A percentile compares a stretch with the other conserved stretches of the same genome.
Evolutionary conservation across 2,797 vertebrate species (phyloP).

Genomic region (Leucoraja ocellata): DNA sequence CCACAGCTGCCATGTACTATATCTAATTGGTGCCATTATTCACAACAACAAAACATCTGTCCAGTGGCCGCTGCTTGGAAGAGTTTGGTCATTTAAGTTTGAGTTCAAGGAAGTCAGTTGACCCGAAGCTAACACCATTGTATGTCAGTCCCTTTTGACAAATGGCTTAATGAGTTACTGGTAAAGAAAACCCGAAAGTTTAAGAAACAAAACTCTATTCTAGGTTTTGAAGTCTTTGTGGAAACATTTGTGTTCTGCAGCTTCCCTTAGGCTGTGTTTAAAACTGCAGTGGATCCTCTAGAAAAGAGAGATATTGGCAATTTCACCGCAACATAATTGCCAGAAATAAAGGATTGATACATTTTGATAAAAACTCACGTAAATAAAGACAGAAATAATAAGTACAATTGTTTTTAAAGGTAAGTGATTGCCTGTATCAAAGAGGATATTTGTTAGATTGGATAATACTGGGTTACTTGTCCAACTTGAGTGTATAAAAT

Average conservation of each 20-base stretch:
- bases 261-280: constrained; percentile 34
- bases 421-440: not conserved
- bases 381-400: not conserved
- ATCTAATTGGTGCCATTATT: constrained; percentile 38
- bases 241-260: constrained; percentile 31
- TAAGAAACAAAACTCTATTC: constrained; percentile 37
- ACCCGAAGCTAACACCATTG: constrained; percentile 43
- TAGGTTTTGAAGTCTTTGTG: constrained; percentile 32
- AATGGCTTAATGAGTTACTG: constrained; percentile 38
- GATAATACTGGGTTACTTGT: not conserved
- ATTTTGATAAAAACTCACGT: not conserved
- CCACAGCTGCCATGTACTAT: constrained; percentile 36
- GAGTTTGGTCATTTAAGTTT: constrained; percentile 59
- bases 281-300: not conserved
- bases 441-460: not conserved
- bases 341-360: not conserved
- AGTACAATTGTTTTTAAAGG: not conserved
- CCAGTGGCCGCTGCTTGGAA: constrained; percentile 47
- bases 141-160: constrained; percentile 36
- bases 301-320: not conserved
- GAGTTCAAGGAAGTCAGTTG: constrained; percentile 60
- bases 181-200: constrained; percentile 35
- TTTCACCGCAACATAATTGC: not conserved
- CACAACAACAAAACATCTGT: constrained; percentile 38
- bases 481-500: not conserved